Evolutionary conservation across 2,797 vertebrate species (phyloP).

Genomic region (Anabacerthia variegaticeps): DNA sequence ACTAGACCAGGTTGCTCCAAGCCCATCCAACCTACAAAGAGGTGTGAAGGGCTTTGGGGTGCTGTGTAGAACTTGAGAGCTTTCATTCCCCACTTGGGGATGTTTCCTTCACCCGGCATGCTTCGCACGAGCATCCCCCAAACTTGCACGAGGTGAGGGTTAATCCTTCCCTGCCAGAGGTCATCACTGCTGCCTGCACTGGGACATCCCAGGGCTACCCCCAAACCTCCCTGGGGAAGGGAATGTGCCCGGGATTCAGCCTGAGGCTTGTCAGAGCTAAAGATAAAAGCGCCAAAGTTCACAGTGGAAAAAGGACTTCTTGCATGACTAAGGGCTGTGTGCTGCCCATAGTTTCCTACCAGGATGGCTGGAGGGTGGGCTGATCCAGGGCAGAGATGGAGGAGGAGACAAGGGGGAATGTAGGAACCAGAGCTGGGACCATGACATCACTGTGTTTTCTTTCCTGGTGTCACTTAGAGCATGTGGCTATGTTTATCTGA

Average conservation of each 20-base stretch:
- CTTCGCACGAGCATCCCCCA: background rate
- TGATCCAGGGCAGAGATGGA: background rate
- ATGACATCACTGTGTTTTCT: slow-evolving; percentile 37
- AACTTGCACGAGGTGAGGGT: accelerated
- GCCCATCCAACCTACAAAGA: background rate
- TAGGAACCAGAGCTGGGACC: background rate
- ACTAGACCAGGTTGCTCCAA: background rate
- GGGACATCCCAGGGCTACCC: background rate
- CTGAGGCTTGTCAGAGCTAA: background rate
- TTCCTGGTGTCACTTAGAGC: slow-evolving; percentile 1
- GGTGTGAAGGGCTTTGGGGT: accelerated
- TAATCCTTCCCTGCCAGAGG: background rate
- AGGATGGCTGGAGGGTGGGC: background rate
- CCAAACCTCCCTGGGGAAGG: background rate
- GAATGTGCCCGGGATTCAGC: accelerated
- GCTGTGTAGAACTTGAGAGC: background rate
- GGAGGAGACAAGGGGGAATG: background rate
- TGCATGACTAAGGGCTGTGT: background rate
- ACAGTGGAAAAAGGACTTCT: background rate
- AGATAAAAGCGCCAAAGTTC: background rate
- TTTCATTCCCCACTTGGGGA: background rate
- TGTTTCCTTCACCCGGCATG: background rate
- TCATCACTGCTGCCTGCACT: background rate
- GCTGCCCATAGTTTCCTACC: background rate
- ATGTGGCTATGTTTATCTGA: slow-evolving; percentile 45